Evolutionary conservation across 2,888 invertebrate species (phyloP).

Genomic region (Sarcophaga carnaria): DNA sequence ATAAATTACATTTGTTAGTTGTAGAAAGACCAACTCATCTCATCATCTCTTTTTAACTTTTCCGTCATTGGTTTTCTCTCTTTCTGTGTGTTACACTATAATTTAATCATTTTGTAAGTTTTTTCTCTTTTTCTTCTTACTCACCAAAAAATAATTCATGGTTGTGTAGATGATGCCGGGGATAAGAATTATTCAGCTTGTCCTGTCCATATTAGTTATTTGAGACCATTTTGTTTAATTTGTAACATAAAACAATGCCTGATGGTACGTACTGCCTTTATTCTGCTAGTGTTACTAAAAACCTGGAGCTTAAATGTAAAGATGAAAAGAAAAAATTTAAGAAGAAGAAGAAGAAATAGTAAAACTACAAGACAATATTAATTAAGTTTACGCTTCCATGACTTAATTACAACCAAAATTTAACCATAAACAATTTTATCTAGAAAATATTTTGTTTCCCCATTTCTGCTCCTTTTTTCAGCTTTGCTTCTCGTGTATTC

Average conservation of each 20-base stretch:
- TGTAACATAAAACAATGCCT: constrained; percentile 34
- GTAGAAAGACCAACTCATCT: neutral
- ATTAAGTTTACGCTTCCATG: constrained; percentile 54
- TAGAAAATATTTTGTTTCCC: constrained; percentile 9
- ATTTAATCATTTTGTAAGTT: constrained; percentile 4
- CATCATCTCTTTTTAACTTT: no score
- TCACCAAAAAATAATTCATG: neutral
- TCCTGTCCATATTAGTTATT: constrained; percentile 20
- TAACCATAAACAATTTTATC: constrained; percentile 48
- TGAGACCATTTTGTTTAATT: constrained; percentile 43
- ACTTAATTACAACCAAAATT: constrained; percentile 53
- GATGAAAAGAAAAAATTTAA: neutral
- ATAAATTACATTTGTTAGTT: constrained; percentile 24
- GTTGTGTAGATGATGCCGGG: neutral
- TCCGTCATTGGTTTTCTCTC: no score
- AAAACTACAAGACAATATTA: constrained; percentile 42
- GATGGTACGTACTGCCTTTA: neutral
- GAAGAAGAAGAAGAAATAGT: constrained; percentile 6
- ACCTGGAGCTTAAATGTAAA: neutral
- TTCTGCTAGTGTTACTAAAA: neutral
- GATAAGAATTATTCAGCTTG: constrained; percentile 5
- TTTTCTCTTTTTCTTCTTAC: neutral
- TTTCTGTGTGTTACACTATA: neutral
- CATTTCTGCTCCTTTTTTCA: neutral
- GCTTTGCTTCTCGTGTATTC: neutral